phyloP scores from a whole-genome alignment of 2,888 invertebrate species.

The Mechanitis mazaeus region DNA sequence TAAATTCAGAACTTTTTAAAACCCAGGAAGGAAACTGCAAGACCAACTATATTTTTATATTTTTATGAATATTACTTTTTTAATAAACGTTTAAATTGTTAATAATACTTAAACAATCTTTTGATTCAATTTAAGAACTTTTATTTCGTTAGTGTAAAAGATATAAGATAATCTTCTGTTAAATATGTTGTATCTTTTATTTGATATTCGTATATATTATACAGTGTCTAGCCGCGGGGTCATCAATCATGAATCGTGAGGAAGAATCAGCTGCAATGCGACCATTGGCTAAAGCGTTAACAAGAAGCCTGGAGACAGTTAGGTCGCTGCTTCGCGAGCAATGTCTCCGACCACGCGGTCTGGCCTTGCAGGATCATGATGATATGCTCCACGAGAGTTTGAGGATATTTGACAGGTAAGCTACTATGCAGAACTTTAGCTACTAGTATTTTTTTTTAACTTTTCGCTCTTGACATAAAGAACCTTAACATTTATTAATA shows the following conservation, averaged over 20 bases:
- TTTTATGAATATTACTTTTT: too few relatives aligned
- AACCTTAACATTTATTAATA: too few relatives aligned
- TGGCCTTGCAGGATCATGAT: slow-evolving; percentile 73
- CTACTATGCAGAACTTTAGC: background rate
- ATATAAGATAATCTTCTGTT: background rate
- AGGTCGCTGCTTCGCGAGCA: slow-evolving; percentile 93
- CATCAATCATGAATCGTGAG: slow-evolving; percentile 98
- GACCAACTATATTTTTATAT: too few relatives aligned
- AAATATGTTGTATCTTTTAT: background rate
- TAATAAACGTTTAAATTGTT: too few relatives aligned
- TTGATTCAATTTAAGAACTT: too few relatives aligned
- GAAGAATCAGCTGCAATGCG: slow-evolving; percentile 97
- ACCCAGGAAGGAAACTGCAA: too few relatives aligned
- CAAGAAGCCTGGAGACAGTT: slow-evolving; percentile 96
- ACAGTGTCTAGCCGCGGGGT: slow-evolving; percentile 97
- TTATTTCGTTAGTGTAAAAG: too few relatives aligned
- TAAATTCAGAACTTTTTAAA: too few relatives aligned
- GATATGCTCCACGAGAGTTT: slow-evolving; percentile 88
- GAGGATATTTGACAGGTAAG: slow-evolving; percentile 87
- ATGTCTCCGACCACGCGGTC: slow-evolving; percentile 81
- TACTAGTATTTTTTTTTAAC: too few relatives aligned
- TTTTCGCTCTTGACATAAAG: too few relatives aligned
- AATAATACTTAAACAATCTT: too few relatives aligned
- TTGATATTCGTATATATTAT: background rate
- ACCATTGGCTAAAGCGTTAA: slow-evolving; percentile 96